Base-by-base conservation (phyloP, 2,797 vertebrate species). In the Chrysolophus pictus region DNA sequence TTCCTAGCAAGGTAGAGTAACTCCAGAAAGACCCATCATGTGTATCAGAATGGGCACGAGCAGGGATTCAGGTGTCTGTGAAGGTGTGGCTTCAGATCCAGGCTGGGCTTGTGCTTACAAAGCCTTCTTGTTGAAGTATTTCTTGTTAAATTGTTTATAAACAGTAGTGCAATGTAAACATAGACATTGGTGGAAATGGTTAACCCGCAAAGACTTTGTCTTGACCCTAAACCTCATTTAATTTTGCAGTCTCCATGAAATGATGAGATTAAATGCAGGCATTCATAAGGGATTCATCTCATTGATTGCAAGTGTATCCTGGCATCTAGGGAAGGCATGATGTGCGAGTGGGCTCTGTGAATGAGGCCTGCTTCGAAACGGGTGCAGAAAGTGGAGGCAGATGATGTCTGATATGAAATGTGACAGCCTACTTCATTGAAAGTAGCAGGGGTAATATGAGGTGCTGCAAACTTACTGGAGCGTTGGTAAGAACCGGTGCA, bases 191-290 rank as follows among this genome's bases (percentile, higher is more conserved):
- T 83, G 31, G 78, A 77, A 72, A 37, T 65, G 14, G 65, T 87
- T 92, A 46, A 56, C 49, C 24, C 59, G 26, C 51, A 31, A 65
- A 62, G 33, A 15, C 24, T 85, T 91, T 80, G 0, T 94, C 85
- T 49, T 84, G 82, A 86, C 70, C 62, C 26, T 85, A 75, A 92
- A 67, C 41, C 41, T 91, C 78, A 37, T 95, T 91, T 92, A 93
- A 89, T 89, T 92, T 92, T 35, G 8, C 33, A 47, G 11, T 80
- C 41, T 87, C 6, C 17, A 3, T 77, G 41, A 71, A 87, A 74
- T 60, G 5, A 80, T 84, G 60, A 77, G 82, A 75, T 92, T 92
- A 89, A 93, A 86, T 72, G 31, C 58, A 83, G 44, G 56, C 39
- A 68, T 77, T 92, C 78, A 23, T 1, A 88, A 24, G 74, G 86